Conservation (phyloP, 1,140 invertebrate genomes). For the Lerema accius region DNA sequence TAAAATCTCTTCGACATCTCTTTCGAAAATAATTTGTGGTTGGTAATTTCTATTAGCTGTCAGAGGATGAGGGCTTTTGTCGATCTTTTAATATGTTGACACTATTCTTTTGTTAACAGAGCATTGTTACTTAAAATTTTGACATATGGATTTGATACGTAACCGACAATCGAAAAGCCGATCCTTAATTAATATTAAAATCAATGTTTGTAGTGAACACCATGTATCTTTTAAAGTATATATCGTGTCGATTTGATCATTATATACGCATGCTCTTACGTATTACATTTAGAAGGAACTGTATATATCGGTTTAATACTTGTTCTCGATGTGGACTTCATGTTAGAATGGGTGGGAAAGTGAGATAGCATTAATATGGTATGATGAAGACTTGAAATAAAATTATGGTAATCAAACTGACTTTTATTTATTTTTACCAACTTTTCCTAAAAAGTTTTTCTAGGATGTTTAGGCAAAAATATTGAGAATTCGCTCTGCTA, state of each 20-base stretch:
- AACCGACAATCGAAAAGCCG: background rate
- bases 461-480: no score
- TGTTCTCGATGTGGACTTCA: slow-evolving; percentile 34
- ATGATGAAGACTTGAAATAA: slow-evolving; percentile 48
- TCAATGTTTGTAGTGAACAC: slow-evolving; percentile 18
- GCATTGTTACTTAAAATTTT: no score
- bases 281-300: slow-evolving; percentile 15
- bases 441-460: no score
- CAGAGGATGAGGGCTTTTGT: no score
- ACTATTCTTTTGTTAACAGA: no score
- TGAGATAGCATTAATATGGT: slow-evolving; percentile 30
- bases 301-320: slow-evolving; percentile 13
- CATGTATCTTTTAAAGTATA: slow-evolving; percentile 5
- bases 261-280: slow-evolving; percentile 7
- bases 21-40: no score
- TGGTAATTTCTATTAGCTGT: no score
- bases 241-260: slow-evolving; percentile 11
- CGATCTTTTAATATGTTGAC: no score
- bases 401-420: slow-evolving; percentile 43
- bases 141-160: no score
- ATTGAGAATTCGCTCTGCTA: no score
- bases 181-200: background rate
- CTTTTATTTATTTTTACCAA: slow-evolving; percentile 45
- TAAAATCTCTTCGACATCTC: no score
- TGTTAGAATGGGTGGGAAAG: slow-evolving; percentile 32